Evolutionary conservation across 2,888 invertebrate species (phyloP), one percentile per base, ranked within the genome.

Genomic region (Penaeus monodon): DNA sequence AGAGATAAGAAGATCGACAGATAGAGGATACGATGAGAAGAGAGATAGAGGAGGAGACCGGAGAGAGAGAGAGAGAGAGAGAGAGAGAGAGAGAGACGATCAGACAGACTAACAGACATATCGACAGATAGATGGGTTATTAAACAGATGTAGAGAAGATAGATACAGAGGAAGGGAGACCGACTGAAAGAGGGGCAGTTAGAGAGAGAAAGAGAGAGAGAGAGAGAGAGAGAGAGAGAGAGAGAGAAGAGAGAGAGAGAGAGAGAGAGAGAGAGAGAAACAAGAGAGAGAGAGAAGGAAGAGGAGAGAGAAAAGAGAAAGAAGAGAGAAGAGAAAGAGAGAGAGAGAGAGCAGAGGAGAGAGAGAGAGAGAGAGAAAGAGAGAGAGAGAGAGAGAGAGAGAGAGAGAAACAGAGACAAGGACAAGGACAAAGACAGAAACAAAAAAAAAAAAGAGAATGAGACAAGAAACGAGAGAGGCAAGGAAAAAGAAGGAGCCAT

Each of bases 1-100:
- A 78, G 57, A 78, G 78, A 78, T n/a, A n/a, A n/a, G n/a, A n/a
- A n/a, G n/a, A n/a, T n/a, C n/a, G n/a, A n/a, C n/a, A n/a, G n/a
- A n/a, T n/a, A n/a, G n/a, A n/a, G n/a, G n/a, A n/a, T n/a, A n/a
- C n/a, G n/a, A n/a, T n/a, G 78, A 78, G 78, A 78, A 78, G 57
- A 78, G 57, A 78, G 57, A 22, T 20, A 57, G 29, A 57, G 78
- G 10, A 14, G 4, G 29, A 57, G 29, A 78, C 24, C 27, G 49
- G 77, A 77, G 49, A 78, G 78, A 78, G 57, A 78, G 57, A 78
- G 78, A 78, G 78, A 78, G 78, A 78, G 78, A 78, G 57, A 78
- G 57, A 78, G 57, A 22, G 29, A 57, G 29, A 57, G 78, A 27
- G 63, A 22, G 29, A 57, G 29, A 78, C 24, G 24, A 24, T 22